Conservation (phyloP, 2,888 invertebrate species). For the Eumacrocentrus americanus region DNA sequence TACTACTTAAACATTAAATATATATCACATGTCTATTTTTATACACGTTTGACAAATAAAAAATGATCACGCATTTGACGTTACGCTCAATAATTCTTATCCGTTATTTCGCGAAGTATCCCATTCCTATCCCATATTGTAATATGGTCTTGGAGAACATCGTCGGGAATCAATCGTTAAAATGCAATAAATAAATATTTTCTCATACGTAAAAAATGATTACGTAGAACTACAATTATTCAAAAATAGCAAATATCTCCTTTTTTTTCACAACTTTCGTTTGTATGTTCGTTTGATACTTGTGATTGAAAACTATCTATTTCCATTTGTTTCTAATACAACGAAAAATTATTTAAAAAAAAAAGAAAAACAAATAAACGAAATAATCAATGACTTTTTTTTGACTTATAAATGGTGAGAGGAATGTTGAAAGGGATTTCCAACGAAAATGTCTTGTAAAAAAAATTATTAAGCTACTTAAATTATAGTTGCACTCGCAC, state of each 20-base stretch:
- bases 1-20: too few relatives aligned
- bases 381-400: not conserved
- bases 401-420: not conserved
- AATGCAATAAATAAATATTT: not conserved
- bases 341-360: not conserved
- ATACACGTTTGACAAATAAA: slow-evolving; percentile 2
- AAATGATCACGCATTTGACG: too few relatives aligned
- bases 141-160: not conserved
- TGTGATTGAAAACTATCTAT: slow-evolving; percentile 20
- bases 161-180: not conserved
- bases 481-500: not conserved
- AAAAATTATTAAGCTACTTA: not conserved
- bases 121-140: not conserved
- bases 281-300: slow-evolving; percentile 32
- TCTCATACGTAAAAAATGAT: not conserved
- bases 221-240: not conserved
- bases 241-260: not conserved
- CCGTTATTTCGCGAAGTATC: not conserved
- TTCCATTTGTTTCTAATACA: not conserved
- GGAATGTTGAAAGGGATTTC: not conserved
- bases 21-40: not conserved
- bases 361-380: not conserved
- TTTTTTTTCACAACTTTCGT: slow-evolving; percentile 7
- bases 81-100: too few relatives aligned
- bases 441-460: not conserved